Evolutionary conservation across 1,140 invertebrate species (phyloP).

Genomic region (Anadara kagoshimensis): DNA sequence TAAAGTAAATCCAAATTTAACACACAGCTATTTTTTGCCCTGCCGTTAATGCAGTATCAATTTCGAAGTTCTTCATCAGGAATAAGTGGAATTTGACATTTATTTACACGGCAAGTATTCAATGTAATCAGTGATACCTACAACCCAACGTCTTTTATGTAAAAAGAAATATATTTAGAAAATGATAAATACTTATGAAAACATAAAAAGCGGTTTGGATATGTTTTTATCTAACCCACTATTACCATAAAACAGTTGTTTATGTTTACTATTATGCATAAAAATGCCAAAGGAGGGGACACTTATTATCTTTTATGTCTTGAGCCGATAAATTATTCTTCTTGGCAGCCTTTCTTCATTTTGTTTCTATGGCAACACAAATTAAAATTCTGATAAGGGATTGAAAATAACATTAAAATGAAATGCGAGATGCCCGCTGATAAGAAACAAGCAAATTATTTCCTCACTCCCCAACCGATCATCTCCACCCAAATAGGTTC

Average conservation of each 20-base stretch:
- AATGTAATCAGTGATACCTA: not conserved
- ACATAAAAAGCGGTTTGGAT: too few species aligned
- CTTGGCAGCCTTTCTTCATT: conserved; percentile 47
- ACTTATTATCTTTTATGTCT: conserved; percentile 19
- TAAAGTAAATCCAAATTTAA: too few species aligned
- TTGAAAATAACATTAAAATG: conserved; percentile 60
- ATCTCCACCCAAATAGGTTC: not conserved
- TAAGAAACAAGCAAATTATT: conserved; percentile 14
- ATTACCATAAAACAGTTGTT: conserved; percentile 13
- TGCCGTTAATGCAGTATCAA: too few species aligned
- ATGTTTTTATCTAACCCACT: not conserved
- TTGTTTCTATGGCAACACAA: conserved; percentile 57
- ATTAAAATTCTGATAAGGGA: conserved; percentile 64
- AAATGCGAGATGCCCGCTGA: conserved; percentile 43
- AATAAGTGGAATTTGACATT: not conserved
- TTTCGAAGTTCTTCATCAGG: not conserved
- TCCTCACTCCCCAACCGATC: too few species aligned
- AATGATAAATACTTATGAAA: too few species aligned
- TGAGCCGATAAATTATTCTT: conserved; percentile 23
- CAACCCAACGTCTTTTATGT: not conserved
- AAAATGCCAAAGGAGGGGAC: conserved; percentile 33
- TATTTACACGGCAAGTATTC: not conserved
- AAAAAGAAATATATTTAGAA: not conserved
- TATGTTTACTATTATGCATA: conserved; percentile 25
- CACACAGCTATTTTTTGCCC: too few species aligned